Conservation (phyloP, 2,888 invertebrate genomes). For the Agonopterix alstromeriana region DNA sequence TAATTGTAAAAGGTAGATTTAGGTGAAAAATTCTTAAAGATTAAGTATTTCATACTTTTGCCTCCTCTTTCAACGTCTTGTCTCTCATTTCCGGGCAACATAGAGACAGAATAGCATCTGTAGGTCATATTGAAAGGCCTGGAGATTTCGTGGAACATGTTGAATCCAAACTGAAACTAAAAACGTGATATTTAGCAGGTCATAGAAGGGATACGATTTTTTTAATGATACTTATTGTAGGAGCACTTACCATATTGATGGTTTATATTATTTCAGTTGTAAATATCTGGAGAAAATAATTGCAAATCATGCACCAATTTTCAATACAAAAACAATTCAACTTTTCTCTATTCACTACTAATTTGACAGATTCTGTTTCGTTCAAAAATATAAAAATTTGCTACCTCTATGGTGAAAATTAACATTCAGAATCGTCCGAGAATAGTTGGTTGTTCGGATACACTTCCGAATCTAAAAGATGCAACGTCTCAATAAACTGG, state of each 20-base stretch:
- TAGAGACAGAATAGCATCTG: slow-evolving; percentile 94
- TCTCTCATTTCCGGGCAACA: slow-evolving; percentile 95
- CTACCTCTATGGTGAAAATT: no score
- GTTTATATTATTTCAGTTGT: slow-evolving; percentile 8
- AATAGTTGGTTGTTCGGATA: no score
- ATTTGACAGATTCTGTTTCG: slow-evolving; percentile 4
- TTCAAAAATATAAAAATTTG: slow-evolving; percentile 7
- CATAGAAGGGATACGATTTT: slow-evolving; percentile 7
- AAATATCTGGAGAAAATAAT: slow-evolving; percentile 23
- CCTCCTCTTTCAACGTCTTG: slow-evolving; percentile 97
- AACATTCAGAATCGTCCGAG: no score
- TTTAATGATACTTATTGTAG: not conserved
- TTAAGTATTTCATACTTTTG: slow-evolving; percentile 84
- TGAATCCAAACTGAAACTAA: slow-evolving; percentile 90
- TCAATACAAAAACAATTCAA: slow-evolving; percentile 22
- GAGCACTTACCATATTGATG: slow-evolving; percentile 38
- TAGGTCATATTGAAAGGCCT: slow-evolving; percentile 90
- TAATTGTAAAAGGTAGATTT: not conserved
- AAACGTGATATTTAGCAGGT: slow-evolving; percentile 37
- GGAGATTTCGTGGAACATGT: slow-evolving; percentile 90
- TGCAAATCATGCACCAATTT: slow-evolving; percentile 41
- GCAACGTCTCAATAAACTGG: no score
- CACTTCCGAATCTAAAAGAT: no score
- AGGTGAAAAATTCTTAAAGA: not conserved
- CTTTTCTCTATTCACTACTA: slow-evolving; percentile 13